Base-by-base conservation (phyloP, 2,797 vertebrate genomes). In the Melanotaenia nigrans region DNA sequence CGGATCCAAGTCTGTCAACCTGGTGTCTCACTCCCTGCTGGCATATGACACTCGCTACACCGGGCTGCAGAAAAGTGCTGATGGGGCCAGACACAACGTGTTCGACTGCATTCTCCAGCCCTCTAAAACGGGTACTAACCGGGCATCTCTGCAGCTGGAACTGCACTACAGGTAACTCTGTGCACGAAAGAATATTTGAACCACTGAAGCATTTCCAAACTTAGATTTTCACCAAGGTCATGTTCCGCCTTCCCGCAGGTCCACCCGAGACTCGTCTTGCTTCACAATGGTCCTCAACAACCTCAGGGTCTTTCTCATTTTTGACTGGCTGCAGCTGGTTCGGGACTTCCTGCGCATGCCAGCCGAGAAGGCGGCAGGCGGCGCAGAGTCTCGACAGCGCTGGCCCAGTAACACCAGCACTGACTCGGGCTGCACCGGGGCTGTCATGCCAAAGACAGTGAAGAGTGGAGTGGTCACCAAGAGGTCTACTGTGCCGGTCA, bases 201-300 rank as follows among this genome's bases (percentile, higher is more conserved):
- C 32, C 3, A 0, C 14, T 12, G 14, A 3, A 32, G 40, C 3
- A 12, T 22, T 22, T 45, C 0, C 13, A 24, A 5, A 53, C 3
- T 1, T 20, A 5, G 33, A 33, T 24, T 22, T 25, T 51, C 42
- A 65, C 61, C 3, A 45, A 58, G 33, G 3, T 4, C 63, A 1
- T 65, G 9, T 40, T 71, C 18, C 22, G 5, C 5, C 0, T 68
- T 59, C 11, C 38, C 1, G 22, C 88, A 99, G 98, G 78, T 97
- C 96, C 55, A 97, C 97, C 0, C 95, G 96, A 45, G 97, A 99
- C 59, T 95, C 95, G 0, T 99, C 98, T 62, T 95, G 94, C 89
- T 99, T 99, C 86, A 99, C 98, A 0, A 95, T 98, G 5, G 97
- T 99, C 70, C 95, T 99, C 81, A 99, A 99, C 91, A 99, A 97